Base-by-base conservation (phyloP, 2,888 invertebrate genomes). In the Tortricodes alternella region DNA sequence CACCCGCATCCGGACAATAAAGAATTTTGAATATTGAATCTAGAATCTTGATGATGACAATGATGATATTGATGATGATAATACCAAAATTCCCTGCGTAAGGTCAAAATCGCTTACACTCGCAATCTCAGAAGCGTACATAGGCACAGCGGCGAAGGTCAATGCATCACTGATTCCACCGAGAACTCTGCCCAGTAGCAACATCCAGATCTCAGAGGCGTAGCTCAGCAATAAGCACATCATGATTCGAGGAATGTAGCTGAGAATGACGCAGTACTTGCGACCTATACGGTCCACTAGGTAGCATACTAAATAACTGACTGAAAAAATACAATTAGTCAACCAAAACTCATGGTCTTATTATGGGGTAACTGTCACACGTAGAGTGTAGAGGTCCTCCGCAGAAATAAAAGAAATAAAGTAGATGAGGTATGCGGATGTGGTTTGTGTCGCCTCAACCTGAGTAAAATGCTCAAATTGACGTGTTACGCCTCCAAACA, bases 201-300 rank as follows among this genome's bases (percentile, higher is more conserved):
- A 2, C 48, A 50, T 59, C 64, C 79, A 73, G 0, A 80, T 66
- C 5, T 78, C 66, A 1, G 41, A 64, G 11, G 65, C 60, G 19
- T 58, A 59, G 9, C 50, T 35, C 15, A 61, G 71, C 0, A 74
- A 3, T 1, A 79, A 52, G 0, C 74, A 72, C 1, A 70, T 68
- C 0, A 63, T 58, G 0, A 85, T 39, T 37, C 76, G 80, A 0
- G 85, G 85, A 1, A 84, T 5, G 1, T 66, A 67, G 0, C 70
- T 59, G 4, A 85, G 11, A 0, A 86, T 60, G 0, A 85, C 62
- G 11, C 74, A 76, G 46, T 69, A 61, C 53, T 73, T 75, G 13
- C 74, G 61, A 0, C 74, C 75, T 2, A 75, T 61, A 1, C 18
- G 32, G 46, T 85, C 80, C 0, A 82, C 64, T 0, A 83, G 51